Base-by-base conservation (phyloP, 2,888 invertebrate genomes). In the Leptopilina myrica region DNA sequence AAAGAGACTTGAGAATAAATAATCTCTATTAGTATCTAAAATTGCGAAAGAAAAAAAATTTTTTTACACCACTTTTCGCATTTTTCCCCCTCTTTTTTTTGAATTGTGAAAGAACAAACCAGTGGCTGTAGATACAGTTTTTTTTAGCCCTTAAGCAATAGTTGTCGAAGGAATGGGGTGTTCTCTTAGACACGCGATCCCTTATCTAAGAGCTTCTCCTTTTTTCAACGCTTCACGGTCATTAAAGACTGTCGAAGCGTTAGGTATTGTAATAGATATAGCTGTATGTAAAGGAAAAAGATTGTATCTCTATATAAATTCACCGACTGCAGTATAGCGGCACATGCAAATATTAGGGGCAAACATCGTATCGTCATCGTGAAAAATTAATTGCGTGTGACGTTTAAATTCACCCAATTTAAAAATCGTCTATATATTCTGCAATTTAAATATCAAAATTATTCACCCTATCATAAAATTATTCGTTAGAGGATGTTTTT, bases 331-430 rank as follows among this genome's bases (percentile, higher is more conserved):
- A 65, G 53, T 15, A 75, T 33, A 33, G 33, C 33, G 33, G 53
- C 56, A 66, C 66, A 77, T 77, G 79, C 77, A 75, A 79, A 77
- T 79, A 56, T 26, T 62, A 75, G 75, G 75, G 33, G 49, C 64
- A 46, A 33, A 33, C 33, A 33, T 33, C 33, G 33, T 33, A 33
- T 33, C 33, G 1, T 33, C 65, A 7, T 65, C 66, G 14, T 77
- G 49, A 65, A 73, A 77, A 77, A 80, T 80, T 78, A 75, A 78
- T 76, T 77, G 64, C 77, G 15, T 26, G 26, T 46, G 56, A 80
- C 49, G 64, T 15, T 43, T n/a, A 7, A 33, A 33, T n/a, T 33
- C 12, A 26, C 6, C 12, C 5, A 56, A n/a, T 56, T 14, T 56
- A 14, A 14, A 56, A 56, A 33, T 33, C 33, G 33, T 33, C 33